phyloP scores from a whole-genome alignment of 1,140 invertebrate species.

The Brachionus paranguensis region DNA sequence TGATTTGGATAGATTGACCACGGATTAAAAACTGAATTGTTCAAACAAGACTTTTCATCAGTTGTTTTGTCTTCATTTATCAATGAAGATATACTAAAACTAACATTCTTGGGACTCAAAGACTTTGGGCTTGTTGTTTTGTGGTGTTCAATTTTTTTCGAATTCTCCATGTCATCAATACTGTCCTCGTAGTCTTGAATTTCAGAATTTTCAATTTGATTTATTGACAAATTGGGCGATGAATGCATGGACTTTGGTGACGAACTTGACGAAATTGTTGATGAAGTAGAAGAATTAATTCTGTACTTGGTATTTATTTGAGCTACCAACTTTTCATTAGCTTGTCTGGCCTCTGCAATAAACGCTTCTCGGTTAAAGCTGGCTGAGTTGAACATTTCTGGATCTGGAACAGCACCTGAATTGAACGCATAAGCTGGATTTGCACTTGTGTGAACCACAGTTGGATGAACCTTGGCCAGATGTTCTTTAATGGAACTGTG shows the following conservation, averaged over 20 bases:
- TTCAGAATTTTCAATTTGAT: constrained; percentile 18
- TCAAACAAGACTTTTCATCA: background rate
- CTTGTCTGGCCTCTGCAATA: constrained; percentile 36
- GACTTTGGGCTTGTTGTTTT: background rate
- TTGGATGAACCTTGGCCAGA: constrained; percentile 21
- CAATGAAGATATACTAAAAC: background rate
- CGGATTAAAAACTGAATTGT: background rate
- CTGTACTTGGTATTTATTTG: constrained; percentile 29
- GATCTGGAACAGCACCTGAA: constrained; percentile 38
- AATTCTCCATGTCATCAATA: background rate
- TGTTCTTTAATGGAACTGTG: constrained; percentile 38
- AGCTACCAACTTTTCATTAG: constrained; percentile 28
- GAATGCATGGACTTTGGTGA: constrained; percentile 8
- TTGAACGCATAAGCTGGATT: constrained; percentile 28
- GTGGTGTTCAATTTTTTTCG: background rate
- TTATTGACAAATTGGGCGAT: constrained; percentile 12
- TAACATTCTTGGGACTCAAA: background rate
- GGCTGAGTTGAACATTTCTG: constrained; percentile 32
- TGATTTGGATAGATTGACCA: background rate
- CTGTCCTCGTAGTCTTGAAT: constrained; percentile 14
- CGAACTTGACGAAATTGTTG: constrained; percentile 10
- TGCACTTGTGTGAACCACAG: background rate
- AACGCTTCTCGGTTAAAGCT: constrained; percentile 30
- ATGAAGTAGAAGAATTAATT: constrained; percentile 9
- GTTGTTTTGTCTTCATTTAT: background rate